Conservation (phyloP, 2,113 vertebrate genomes). For the Polyodon spathula region DNA sequence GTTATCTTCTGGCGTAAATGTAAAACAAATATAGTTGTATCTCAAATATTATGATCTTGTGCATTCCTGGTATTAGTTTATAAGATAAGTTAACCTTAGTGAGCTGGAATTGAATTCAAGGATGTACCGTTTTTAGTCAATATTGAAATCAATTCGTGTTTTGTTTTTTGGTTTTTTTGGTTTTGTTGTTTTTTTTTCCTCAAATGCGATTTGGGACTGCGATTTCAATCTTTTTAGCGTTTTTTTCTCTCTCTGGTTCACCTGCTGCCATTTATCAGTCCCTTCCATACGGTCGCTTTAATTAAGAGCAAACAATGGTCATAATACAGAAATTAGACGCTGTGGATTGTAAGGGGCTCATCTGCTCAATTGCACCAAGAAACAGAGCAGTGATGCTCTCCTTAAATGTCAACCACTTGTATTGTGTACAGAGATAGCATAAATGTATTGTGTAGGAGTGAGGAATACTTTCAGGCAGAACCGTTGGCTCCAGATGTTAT, state of each 20-base stretch:
- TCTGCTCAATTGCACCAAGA: slow-evolving; percentile 60
- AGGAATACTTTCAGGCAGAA: background rate
- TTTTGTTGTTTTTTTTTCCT: background rate
- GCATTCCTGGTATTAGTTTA: no score
- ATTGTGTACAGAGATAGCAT: slow-evolving; percentile 35
- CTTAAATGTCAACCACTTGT: slow-evolving; percentile 57
- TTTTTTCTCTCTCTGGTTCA: slow-evolving; percentile 27
- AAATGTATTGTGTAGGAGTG: slow-evolving; percentile 15
- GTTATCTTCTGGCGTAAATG: no score
- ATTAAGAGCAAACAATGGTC: slow-evolving; percentile 68
- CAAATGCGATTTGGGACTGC: background rate
- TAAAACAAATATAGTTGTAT: no score
- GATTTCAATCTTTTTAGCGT: background rate
- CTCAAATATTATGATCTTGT: no score
- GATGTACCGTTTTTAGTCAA: no score
- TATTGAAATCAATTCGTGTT: no score
- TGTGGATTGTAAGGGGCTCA: slow-evolving; percentile 43
- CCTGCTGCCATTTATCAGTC: slow-evolving; percentile 49
- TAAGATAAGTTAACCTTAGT: no score
- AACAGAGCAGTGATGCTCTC: slow-evolving; percentile 52
- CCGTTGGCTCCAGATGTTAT: background rate
- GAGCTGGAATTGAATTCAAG: no score
- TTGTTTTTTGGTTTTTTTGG: no score
- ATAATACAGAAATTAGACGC: slow-evolving; percentile 50
- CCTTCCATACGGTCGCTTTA: slow-evolving; percentile 64